phyloP scores from a whole-genome alignment of 2,113 vertebrate genomes.

The Noctilio leporinus region DNA sequence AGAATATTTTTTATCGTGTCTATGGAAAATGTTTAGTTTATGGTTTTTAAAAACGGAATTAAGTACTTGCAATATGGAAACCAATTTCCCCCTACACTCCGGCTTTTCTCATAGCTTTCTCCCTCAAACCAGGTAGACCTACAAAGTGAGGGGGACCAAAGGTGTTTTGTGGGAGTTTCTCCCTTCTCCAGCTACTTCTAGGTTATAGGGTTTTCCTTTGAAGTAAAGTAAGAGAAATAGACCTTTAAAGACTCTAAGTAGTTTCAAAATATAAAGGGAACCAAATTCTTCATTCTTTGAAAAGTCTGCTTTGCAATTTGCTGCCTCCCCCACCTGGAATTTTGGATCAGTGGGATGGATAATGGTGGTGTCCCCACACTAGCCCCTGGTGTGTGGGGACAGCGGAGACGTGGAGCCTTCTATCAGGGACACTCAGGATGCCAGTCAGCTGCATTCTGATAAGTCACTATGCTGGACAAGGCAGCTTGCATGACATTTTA shows the following conservation, averaged over 20 bases:
- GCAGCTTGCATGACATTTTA: not conserved
- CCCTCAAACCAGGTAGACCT: not conserved
- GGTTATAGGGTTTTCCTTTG: not conserved
- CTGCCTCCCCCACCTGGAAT: not conserved
- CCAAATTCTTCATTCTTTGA: not conserved
- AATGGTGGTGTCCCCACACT: not conserved
- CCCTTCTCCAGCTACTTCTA: not conserved
- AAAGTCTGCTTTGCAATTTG: not conserved
- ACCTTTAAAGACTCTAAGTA: not conserved
- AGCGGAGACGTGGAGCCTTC: not conserved
- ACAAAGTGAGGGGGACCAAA: not conserved
- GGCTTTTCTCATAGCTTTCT: not conserved
- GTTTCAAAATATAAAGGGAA: not conserved
- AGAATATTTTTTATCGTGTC: not conserved
- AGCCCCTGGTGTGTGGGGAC: fast-evolving
- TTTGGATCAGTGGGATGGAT: not conserved
- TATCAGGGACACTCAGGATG: not conserved
- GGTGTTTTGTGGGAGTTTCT: not conserved
- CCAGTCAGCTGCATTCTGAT: not conserved
- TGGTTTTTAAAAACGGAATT: not conserved
- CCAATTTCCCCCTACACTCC: too few species aligned
- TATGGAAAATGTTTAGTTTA: not conserved
- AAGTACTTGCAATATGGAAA: not conserved
- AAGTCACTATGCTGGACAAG: not conserved
- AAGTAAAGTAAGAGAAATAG: not conserved